These are phyloP conservation scores for Polymixis flavicincta DNA, from an alignment of 2,888 invertebrate genomes.

Conservation along the genomic window DNA sequence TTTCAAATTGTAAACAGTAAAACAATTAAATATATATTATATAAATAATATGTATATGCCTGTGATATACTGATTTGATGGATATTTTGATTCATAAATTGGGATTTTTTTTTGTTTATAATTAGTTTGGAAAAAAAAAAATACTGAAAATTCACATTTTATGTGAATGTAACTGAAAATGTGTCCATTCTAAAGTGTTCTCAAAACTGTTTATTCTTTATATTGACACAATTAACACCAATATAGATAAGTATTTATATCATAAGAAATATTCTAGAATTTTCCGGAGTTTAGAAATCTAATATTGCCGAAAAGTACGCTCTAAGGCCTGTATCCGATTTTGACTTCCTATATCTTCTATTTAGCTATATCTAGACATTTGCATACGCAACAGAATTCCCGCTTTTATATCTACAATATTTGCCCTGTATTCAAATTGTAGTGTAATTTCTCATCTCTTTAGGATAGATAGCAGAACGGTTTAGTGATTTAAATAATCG, in stretches of 20 bases:
- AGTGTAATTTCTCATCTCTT: slow-evolving; percentile 38
- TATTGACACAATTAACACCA: slow-evolving; percentile 23
- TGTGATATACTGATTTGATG: slow-evolving; percentile 76
- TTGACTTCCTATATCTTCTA: slow-evolving; percentile 9
- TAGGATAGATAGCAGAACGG: slow-evolving; percentile 30
- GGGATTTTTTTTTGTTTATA: slow-evolving; percentile 58
- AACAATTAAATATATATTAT: slow-evolving; percentile 60
- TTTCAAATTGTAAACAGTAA: slow-evolving; percentile 60
- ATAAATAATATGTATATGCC: slow-evolving; percentile 69
- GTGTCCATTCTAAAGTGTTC: slow-evolving; percentile 12
- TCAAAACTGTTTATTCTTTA: slow-evolving; percentile 6
- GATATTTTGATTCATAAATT: slow-evolving; percentile 65
- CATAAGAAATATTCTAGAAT: slow-evolving; percentile 49
- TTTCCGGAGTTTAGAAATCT: slow-evolving; percentile 13
- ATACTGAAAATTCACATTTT: slow-evolving; percentile 21
- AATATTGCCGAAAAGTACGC: slow-evolving; percentile 32
- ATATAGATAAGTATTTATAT: slow-evolving; percentile 24
- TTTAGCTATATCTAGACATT: slow-evolving; percentile 14
- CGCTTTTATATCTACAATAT: slow-evolving; percentile 51
- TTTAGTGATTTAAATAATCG: slow-evolving; percentile 33
- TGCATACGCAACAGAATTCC: slow-evolving; percentile 58
- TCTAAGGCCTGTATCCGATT: slow-evolving; percentile 25
- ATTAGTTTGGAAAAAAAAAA: slow-evolving; percentile 44
- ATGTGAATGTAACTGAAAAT: slow-evolving; percentile 27
- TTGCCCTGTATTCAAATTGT: slow-evolving; percentile 52